These are phyloP conservation scores for Triplophysa tibetana DNA, from an alignment of 2,113 vertebrate genomes.

Conservation along the genomic window DNA sequence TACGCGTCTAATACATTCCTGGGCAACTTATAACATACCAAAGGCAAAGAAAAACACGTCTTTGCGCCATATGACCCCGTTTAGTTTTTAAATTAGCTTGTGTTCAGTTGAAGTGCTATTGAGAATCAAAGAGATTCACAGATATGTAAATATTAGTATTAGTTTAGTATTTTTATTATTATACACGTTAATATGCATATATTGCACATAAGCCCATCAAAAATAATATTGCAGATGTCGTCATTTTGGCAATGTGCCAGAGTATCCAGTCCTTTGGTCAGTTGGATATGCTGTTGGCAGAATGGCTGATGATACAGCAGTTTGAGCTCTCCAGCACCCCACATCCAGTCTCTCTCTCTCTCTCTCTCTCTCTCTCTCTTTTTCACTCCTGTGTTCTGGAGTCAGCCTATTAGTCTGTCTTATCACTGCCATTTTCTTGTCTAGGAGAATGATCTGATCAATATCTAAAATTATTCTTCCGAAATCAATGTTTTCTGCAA, in stretches of 20 bases:
- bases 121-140: too few species aligned
- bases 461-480: neutral
- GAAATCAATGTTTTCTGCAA: neutral
- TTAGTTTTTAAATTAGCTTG: too few species aligned
- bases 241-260: neutral
- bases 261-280: neutral
- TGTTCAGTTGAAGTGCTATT: too few species aligned
- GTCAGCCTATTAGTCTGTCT: neutral
- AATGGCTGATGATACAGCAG: constrained; percentile 12
- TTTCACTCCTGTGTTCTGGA: neutral
- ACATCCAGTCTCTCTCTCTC: neutral
- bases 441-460: constrained; percentile 19
- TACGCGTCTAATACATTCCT: too few species aligned
- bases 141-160: too few species aligned
- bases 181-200: neutral
- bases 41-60: too few species aligned
- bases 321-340: constrained; percentile 6
- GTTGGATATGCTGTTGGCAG: constrained; percentile 10
- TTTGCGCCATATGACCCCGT: too few species aligned
- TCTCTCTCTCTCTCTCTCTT: neutral
- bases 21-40: too few species aligned
- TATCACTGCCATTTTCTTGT: constrained; percentile 7
- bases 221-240: neutral
- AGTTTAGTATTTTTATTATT: neutral
- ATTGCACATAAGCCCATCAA: too few species aligned